These are phyloP conservation scores for Oceanites oceanicus DNA, from an alignment of 2,113 vertebrate genomes.

Conservation along the genomic window DNA sequence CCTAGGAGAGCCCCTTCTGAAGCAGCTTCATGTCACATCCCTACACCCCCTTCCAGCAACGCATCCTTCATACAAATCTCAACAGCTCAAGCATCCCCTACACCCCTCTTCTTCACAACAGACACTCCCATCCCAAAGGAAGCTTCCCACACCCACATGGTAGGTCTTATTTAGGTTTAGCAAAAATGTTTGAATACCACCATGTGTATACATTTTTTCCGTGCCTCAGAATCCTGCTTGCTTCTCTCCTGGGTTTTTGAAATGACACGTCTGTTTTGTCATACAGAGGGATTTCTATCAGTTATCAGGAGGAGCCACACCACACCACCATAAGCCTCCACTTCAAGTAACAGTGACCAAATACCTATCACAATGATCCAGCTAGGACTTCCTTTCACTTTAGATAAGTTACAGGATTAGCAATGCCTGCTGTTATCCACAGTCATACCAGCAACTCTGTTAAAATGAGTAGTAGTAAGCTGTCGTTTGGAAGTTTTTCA, in stretches of 20 bases:
- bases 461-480: background rate
- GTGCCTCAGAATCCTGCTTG: background rate
- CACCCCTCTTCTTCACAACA: background rate
- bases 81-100: background rate
- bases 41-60: background rate
- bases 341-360: background rate
- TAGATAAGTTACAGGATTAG: background rate
- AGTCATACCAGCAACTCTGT: background rate
- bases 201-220: background rate
- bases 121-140: background rate
- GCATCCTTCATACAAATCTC: background rate
- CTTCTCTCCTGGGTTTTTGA: background rate
- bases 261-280: background rate
- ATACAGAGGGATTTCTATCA: background rate
- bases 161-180: background rate
- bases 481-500: background rate
- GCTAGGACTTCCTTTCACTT: background rate
- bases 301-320: background rate
- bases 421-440: background rate
- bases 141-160: background rate
- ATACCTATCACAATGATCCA: background rate
- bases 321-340: background rate
- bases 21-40: background rate
- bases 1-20: background rate
- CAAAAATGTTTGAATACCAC: background rate